Evolutionary conservation across 2,797 vertebrate genomes (phyloP), one percentile per base, ranked within the genome.

Genomic region (Ammospiza maritima): DNA sequence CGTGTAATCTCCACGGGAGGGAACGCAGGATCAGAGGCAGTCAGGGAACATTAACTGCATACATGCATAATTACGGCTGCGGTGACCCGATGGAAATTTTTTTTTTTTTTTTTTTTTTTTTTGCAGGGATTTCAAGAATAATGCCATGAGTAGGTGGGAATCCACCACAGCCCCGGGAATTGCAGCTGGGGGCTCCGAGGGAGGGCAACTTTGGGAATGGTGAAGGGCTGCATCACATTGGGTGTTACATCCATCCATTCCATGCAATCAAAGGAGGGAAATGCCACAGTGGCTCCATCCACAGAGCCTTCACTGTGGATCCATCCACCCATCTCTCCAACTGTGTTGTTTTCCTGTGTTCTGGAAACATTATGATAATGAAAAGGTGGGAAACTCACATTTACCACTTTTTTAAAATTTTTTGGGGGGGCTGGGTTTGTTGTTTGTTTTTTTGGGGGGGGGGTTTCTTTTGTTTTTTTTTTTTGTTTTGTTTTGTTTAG

Each of bases 41-140:
- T 76, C 94, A 94, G 85, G 91, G 96, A 97, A 96, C 96, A 97
- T 97, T 97, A 97, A 95, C 96, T 95, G 82, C 74, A 93, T 79
- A 80, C 36, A 87, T 82, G 71, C 95, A 96, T 90, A 96, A 96
- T 96, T 93, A 96, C 87, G 92, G 79, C 93, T 83, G 85, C 73
- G 74, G 94, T 87, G 96, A 94, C 85, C 90, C 88, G 88, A 93
- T 74, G 83, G 88, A 96, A 93, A 96, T 38, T 5, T 11, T 38
- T 38, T 38, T 38, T 40, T 38, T 38, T 38, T 38, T 38, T 40
- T 40, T 40, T 40, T 36, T 36, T 36, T 36, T 36, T 97, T 84
- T 56, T 65, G 62, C 70, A 87, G 89, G 90, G 95, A 50, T 95
- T 92, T 90, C 36, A 62, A 36, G 53, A 83, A 72, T 56, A 58